Percentiles rank a stretch among this genome's conserved stretches.
Evolutionary conservation across 2,113 vertebrate genomes (phyloP).

Genomic region (Hemicordylus capensis): DNA sequence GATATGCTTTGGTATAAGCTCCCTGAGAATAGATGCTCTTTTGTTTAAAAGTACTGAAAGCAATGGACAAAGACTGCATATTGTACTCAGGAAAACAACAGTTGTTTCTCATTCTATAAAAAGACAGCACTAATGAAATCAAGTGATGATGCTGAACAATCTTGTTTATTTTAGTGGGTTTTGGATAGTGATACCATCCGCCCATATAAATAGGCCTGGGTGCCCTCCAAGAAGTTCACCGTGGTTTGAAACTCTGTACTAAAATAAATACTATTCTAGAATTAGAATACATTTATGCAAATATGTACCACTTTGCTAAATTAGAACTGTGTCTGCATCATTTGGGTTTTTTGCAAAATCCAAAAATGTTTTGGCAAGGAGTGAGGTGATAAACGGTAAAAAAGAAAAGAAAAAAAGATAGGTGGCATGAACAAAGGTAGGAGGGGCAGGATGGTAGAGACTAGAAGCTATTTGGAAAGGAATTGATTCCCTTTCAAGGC

Average conservation of each 20-base stretch:
- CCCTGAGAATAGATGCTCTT: neutral
- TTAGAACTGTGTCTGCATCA: neutral
- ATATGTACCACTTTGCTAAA: neutral
- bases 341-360: neutral
- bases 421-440: neutral
- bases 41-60: conserved; percentile 5
- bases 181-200: neutral
- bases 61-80: neutral
- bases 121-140: neutral
- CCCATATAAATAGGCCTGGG: neutral
- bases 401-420: neutral
- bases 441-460: neutral
- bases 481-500: neutral
- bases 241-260: neutral
- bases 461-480: neutral
- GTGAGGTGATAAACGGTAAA: neutral
- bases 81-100: conserved; percentile 8
- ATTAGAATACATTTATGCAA: neutral
- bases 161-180: neutral
- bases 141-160: neutral
- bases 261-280: neutral
- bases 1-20: neutral
- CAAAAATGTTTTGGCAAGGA: neutral
- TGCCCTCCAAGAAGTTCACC: neutral
- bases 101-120: neutral